phyloP scores from a whole-genome alignment of 2,113 vertebrate genomes.

The Coptodon rendalli region DNA sequence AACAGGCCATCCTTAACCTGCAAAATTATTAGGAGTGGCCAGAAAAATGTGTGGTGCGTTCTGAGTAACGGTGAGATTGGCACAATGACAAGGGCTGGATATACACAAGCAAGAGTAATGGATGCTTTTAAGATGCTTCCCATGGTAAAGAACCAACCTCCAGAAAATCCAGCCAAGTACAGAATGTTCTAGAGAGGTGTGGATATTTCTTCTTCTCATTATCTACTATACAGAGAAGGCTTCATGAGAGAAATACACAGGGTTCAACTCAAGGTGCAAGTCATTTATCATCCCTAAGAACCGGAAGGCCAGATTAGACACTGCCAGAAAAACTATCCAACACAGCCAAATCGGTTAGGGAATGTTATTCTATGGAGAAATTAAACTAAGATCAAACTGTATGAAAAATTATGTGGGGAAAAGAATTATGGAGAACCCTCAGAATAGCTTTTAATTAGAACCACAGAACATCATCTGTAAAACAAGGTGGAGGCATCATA shows the following conservation, averaged over 20 bases:
- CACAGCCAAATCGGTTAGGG: background rate
- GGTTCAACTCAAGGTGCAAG: background rate
- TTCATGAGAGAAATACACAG: background rate
- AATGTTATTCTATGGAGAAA: background rate
- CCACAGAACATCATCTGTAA: background rate
- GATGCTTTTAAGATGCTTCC: background rate
- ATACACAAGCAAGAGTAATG: background rate
- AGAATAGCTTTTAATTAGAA: background rate
- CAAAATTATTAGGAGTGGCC: background rate
- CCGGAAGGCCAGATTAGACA: background rate
- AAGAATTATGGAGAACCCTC: background rate
- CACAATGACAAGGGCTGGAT: background rate
- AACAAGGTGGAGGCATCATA: background rate
- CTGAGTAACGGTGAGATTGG: background rate
- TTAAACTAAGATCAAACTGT: background rate
- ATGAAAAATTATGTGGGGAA: background rate
- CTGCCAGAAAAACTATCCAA: background rate
- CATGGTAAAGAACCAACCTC: background rate
- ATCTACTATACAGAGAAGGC: background rate
- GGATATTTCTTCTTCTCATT: background rate
- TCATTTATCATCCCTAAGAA: background rate
- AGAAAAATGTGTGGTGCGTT: background rate
- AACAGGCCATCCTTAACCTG: background rate
- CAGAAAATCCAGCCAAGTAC: background rate
- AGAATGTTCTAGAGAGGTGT: background rate